Conservation (phyloP, 2,888 invertebrate species). For the Drosophila colorata region DNA sequence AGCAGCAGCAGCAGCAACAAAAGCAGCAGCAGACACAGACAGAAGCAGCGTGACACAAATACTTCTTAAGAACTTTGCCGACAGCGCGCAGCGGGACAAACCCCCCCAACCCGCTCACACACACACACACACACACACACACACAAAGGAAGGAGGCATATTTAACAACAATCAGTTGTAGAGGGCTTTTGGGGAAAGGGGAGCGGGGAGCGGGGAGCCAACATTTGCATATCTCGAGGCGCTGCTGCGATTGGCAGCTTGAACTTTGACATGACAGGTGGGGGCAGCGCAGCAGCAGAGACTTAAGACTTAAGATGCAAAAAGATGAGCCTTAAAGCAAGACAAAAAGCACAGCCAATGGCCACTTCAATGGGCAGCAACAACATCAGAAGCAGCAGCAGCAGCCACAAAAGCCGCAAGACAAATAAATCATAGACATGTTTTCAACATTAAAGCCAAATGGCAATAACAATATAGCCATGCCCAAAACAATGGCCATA, state of each 20-base stretch:
- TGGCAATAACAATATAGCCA: conserved; percentile 39
- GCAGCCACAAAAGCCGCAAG: conserved; percentile 32
- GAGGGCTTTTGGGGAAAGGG: not conserved
- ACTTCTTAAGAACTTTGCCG: conserved; percentile 77
- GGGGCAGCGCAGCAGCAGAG: too few species aligned
- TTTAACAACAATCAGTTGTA: conserved; percentile 14
- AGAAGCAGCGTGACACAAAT: conserved; percentile 72
- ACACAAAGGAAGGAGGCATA: conserved; percentile 1
- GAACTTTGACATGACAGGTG: conserved; percentile 66
- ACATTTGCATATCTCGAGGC: conserved; percentile 41
- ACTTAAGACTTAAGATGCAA: conserved; percentile 1
- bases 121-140: not conserved
- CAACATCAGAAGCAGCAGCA: conserved; percentile 5
- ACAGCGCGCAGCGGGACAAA: conserved; percentile 47
- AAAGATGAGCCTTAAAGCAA: not conserved
- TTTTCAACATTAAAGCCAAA: conserved; percentile 42
- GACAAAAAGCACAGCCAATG: not conserved
- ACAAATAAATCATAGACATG: conserved; percentile 61
- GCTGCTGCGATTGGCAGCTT: conserved; percentile 42
- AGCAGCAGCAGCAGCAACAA: conserved; percentile 12
- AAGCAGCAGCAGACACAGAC: conserved; percentile 38
- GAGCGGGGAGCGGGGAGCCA: not conserved
- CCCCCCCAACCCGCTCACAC: conserved; percentile 1
- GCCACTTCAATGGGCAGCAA: conserved; percentile 12
- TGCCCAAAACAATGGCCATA: conserved; percentile 24